Percentiles rank a stretch among this genome's conserved stretches.
Evolutionary conservation across 2,888 invertebrate species (phyloP).

Genomic region (Lepidocyrtoides sp.): DNA sequence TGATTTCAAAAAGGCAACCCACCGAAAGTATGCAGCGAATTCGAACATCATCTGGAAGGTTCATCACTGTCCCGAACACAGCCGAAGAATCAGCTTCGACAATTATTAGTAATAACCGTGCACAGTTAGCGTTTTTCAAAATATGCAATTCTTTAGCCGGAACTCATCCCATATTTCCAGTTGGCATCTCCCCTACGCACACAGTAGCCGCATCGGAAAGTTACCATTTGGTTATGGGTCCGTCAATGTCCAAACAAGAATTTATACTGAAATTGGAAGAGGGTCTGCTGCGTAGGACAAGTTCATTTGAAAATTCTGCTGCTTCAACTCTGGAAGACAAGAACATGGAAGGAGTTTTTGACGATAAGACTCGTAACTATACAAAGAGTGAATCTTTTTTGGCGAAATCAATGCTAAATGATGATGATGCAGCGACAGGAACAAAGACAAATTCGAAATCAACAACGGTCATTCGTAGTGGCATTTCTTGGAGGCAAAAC

Average conservation of each 20-base stretch:
- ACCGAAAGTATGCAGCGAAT: too few species aligned
- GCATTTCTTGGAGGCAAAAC: too few species aligned
- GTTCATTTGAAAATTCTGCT: not conserved
- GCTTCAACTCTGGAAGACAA: not conserved
- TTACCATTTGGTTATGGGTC: not conserved
- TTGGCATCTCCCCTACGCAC: not conserved
- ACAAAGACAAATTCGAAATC: not conserved
- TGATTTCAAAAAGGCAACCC: too few species aligned
- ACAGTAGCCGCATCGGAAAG: not conserved
- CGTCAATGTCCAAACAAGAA: conserved; percentile 37
- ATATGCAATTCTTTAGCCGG: conserved; percentile 25
- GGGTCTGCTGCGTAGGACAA: not conserved
- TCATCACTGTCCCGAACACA: not conserved
- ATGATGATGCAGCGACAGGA: not conserved
- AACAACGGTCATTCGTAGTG: not conserved
- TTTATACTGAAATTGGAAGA: conserved; percentile 49
- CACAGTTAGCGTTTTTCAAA: conserved; percentile 27
- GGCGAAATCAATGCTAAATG: not conserved
- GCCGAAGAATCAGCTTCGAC: not conserved
- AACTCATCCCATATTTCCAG: not conserved
- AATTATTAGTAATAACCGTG: conserved; percentile 9
- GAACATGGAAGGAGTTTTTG: not conserved
- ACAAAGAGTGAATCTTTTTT: conserved; percentile 5
- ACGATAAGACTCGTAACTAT: not conserved
- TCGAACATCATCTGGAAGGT: conserved; percentile 2